A percentile compares a stretch with the other conserved stretches of the same genome.
Evolutionary conservation across 2,797 vertebrate genomes (phyloP).

Genomic region (Antrozous pallidus): DNA sequence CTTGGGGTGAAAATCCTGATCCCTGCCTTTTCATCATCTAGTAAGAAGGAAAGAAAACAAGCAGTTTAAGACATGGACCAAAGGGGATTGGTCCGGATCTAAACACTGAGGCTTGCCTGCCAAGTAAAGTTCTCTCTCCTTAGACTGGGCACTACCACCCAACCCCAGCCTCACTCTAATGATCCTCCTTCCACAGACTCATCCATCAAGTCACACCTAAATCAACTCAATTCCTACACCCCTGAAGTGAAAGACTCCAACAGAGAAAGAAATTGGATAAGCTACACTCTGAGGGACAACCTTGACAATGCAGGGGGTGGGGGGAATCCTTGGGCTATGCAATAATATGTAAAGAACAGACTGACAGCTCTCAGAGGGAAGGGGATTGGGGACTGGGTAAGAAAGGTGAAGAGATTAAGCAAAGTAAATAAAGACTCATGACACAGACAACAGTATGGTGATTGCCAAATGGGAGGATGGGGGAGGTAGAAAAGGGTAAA

Average conservation of each 20-base stretch:
- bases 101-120: background rate
- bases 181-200: slow-evolving; percentile 19
- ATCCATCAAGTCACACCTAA: background rate
- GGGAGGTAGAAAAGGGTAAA: background rate
- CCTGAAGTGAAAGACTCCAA: background rate
- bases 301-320: background rate
- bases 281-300: background rate
- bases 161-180: background rate
- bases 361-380: background rate
- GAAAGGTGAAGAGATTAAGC: background rate
- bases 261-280: background rate
- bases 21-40: background rate
- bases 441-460: background rate
- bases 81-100: background rate
- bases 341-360: background rate
- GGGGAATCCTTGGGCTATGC: background rate
- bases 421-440: background rate
- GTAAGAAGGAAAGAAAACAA: slow-evolving; percentile 24
- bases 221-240: slow-evolving; percentile 39
- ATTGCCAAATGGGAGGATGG: background rate
- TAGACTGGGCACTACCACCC: background rate
- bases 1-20: slow-evolving; percentile 24
- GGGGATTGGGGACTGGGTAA: background rate
- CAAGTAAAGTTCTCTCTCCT: background rate
- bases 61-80: background rate